Conservation (phyloP, 1,140 invertebrate species). For the Calycopis cecrops region DNA sequence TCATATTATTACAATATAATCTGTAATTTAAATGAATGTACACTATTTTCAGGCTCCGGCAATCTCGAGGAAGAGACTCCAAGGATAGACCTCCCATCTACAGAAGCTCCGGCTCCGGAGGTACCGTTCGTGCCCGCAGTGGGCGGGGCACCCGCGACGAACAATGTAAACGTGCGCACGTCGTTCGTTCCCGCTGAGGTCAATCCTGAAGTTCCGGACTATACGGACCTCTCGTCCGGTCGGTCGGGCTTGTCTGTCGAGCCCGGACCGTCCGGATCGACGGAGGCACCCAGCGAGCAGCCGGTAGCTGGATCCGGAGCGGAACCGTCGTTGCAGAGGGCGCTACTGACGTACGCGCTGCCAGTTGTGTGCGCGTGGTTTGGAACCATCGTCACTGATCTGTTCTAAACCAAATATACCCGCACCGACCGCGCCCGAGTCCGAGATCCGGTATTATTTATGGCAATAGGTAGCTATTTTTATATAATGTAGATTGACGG, state of each 20-base stretch:
- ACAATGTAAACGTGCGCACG: constrained; percentile 31
- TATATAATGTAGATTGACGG: not conserved
- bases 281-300: constrained; percentile 22
- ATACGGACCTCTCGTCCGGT: constrained; percentile 21
- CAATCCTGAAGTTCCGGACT: constrained; percentile 18
- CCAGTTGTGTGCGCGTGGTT: constrained; percentile 90
- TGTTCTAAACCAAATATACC: constrained; percentile 78
- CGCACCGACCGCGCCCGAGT: constrained; percentile 18
- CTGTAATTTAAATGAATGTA: not conserved
- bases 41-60: constrained; percentile 34
- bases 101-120: constrained; percentile 28
- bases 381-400: constrained; percentile 85
- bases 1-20: too few species aligned
- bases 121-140: constrained; percentile 40
- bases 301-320: constrained; percentile 37
- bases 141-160: constrained; percentile 34
- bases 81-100: too few species aligned
- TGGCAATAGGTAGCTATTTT: not conserved
- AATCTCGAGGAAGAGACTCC: too few species aligned
- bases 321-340: constrained; percentile 77
- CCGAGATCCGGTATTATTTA: too few species aligned
- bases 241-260: constrained; percentile 16
- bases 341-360: constrained; percentile 83
- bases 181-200: not conserved
- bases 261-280: constrained; percentile 17